Conservation (phyloP, 2,113 vertebrate genomes). For the Campylomormyrus tamandua region DNA sequence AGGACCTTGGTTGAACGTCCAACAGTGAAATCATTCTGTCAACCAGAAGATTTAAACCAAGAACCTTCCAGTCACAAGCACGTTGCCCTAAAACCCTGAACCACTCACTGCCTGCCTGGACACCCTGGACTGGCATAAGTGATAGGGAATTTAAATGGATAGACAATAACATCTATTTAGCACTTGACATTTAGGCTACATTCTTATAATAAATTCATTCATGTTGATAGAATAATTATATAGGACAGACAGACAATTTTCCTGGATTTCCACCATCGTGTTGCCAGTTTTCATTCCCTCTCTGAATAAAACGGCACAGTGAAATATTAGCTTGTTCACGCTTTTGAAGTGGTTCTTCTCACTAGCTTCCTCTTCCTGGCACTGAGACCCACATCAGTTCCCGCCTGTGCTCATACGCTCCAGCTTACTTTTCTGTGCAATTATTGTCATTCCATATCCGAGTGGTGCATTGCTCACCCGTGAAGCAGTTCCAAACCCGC, state of each 20-base stretch:
- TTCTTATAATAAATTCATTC: background rate
- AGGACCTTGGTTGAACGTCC: background rate
- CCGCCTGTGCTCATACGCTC: background rate
- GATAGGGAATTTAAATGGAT: background rate
- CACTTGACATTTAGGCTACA: background rate
- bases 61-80: background rate
- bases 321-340: constrained; percentile 16
- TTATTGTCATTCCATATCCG: constrained; percentile 28
- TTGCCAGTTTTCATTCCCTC: constrained; percentile 1
- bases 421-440: constrained; percentile 24
- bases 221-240: background rate
- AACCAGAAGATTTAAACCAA: background rate
- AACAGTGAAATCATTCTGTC: background rate
- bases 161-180: background rate
- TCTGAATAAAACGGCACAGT: background rate
- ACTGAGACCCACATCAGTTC: background rate
- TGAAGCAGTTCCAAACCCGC: constrained; percentile 20
- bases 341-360: background rate
- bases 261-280: background rate
- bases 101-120: background rate
- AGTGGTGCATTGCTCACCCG: constrained; percentile 20
- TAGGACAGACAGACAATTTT: background rate
- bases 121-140: background rate
- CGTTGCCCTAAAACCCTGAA: background rate
- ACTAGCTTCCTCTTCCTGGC: background rate